Base-by-base conservation (phyloP, 2,888 invertebrate species). In the Dexiosoma caninum region DNA sequence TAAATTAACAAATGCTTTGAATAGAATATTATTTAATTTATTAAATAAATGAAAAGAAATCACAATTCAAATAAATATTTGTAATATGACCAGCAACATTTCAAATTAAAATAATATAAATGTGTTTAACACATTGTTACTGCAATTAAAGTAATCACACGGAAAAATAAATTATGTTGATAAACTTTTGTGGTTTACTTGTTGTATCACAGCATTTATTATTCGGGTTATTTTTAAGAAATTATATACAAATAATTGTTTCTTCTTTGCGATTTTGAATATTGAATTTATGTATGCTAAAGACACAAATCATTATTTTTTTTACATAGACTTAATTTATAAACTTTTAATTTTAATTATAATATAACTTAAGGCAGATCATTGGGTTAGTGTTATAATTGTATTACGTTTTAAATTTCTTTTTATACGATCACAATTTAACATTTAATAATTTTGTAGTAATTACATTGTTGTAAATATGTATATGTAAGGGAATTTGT, bases 191-290 rank as follows among this genome's bases (percentile, higher is more conserved):
- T 44, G 42, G 66, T 76, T 78, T 57, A 70, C 60, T 74, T 57
- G 2, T 83, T 83, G 83, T 81, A 81, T 81, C 81, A 81, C 81
- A 81, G 81, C 77, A 67, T 72, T 79, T 81, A 60, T 64, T 71
- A 62, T 75, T 69, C 60, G 74, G 70, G 66, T 72, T 78, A 60
- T 66, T 74, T 78, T 51, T 40, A 40, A 49, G 32, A 67, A 75
- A 66, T 67, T 37, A 67, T 49, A 66, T 51, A 49, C 6, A 66
- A 46, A 35, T 57, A 51, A 49, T 16, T 59, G 30, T 14, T n/a
- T 6, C 32, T 49, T 27, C 9, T 19, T 59, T 37, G 12, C 1
- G 14, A 49, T n/a, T 57, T 66, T 57, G 46, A 37, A n/a, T 51
- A 21, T 30, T 9, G 32, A 4, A 21, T 30, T 37, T 40, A 19